Base-by-base conservation (phyloP, 2,797 vertebrate genomes). In the Rhodeus uyekii region DNA sequence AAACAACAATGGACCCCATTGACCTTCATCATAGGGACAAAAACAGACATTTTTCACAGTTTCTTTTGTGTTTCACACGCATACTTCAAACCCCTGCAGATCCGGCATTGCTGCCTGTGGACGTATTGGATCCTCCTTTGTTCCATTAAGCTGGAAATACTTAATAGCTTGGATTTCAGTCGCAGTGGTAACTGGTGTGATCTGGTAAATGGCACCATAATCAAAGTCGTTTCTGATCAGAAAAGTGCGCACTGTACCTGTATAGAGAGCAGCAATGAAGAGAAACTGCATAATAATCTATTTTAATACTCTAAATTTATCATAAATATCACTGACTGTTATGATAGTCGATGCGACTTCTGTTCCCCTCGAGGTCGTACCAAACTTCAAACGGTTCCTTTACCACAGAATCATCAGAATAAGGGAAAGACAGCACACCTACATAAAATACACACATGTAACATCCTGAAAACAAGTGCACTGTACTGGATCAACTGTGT, bases 361-460 rank as follows among this genome's bases (percentile, higher is more conserved):
- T 94, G 32, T 91, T 92, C 9, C 91, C 91, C 0, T 90, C 83
- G 0, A 90, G 72, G 86, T 96, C 93, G 58, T 96, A 94, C 95
- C 95, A 96, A 89, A 92, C 95, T 88, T 97, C 96, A n/a, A 95
- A 96, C 0, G 94, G 95, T 89, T 97, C 95, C 86, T 93, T 89
- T 0, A 96, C 95, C 86, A 96, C 94, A 6, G 94, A 94, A 0
- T 95, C 96, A 32, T 96, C 94, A 6, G 94, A 94, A 0, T 95
- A 96, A 42, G 94, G 95, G 46, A 96, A 91, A 1, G 84, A 93
- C 67, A 96, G 94, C 85, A 95, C 80, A 27, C 94, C 95, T 95
- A 89, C 22, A 87, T 78, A 74, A 64, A 63, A 74, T 7, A 5
- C 5, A 6, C 0, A 46, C 2, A 67, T 18, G 27, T 53, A 3